A percentile compares a stretch with the other conserved stretches of the same genome.
Evolutionary conservation across 2,888 invertebrate genomes (phyloP).

Genomic region (Cryptophagus acutangulus): DNA sequence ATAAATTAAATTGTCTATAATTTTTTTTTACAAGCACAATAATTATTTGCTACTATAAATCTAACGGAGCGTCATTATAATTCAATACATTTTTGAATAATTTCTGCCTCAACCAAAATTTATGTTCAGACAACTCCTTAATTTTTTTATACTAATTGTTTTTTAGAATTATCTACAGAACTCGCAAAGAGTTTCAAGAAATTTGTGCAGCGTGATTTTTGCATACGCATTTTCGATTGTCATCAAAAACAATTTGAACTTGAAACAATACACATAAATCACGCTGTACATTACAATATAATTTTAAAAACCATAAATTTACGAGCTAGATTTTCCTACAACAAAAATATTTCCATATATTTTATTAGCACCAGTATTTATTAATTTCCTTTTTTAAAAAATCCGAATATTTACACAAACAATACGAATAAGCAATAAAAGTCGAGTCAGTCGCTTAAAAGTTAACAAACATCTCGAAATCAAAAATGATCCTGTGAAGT

Average conservation of each 20-base stretch:
- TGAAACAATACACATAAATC: neutral
- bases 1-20: neutral
- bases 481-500: too few species aligned
- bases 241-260: too few species aligned
- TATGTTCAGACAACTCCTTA: conserved; percentile 3
- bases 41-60: neutral
- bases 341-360: too few species aligned
- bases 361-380: too few species aligned
- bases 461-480: too few species aligned
- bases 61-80: neutral
- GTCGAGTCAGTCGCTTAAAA: too few species aligned
- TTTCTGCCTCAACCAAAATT: neutral
- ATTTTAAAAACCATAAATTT: neutral
- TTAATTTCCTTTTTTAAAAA: too few species aligned
- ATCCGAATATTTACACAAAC: too few species aligned
- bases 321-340: neutral
- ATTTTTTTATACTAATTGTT: neutral
- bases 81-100: neutral
- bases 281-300: neutral
- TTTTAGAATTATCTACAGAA: conserved; percentile 12
- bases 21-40: neutral
- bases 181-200: conserved; percentile 3
- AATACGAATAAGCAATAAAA: too few species aligned
- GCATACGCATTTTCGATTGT: too few species aligned
- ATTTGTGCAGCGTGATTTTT: too few species aligned